Evolutionary conservation across 2,113 vertebrate genomes (phyloP).

Genomic region (Barbus barbus): DNA sequence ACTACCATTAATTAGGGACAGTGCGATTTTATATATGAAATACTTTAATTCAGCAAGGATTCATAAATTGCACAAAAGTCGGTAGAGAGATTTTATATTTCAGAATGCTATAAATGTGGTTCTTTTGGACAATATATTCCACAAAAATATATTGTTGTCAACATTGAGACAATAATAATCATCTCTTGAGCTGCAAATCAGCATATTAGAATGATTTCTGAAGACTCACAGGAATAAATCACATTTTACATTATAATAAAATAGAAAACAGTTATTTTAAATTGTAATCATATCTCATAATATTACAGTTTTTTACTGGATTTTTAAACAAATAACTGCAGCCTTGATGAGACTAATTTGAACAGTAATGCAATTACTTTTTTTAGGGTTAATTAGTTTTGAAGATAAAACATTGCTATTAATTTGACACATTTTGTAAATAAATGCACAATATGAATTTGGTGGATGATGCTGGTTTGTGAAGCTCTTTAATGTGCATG

Average conservation of each 20-base stretch:
- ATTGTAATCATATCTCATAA: background rate
- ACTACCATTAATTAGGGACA: background rate
- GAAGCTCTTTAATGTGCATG: background rate
- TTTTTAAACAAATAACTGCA: background rate
- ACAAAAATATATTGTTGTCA: background rate
- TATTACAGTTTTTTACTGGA: background rate
- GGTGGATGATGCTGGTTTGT: background rate
- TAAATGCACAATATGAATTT: background rate
- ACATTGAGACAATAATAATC: background rate
- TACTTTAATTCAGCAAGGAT: too few species aligned
- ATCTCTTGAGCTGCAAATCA: too few species aligned
- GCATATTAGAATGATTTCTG: too few species aligned
- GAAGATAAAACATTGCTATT: background rate
- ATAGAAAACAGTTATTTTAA: background rate
- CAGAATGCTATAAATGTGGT: too few species aligned
- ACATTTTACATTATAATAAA: too few species aligned
- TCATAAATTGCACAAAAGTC: too few species aligned
- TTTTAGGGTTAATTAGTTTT: background rate
- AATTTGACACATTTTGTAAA: background rate
- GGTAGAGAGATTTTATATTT: too few species aligned
- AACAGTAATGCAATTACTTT: background rate
- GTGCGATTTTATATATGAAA: background rate
- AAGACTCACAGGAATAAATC: too few species aligned
- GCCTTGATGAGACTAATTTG: background rate
- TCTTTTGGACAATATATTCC: too few species aligned